Conservation (phyloP, 2,888 invertebrate genomes). For the Spicauda simplicius region DNA sequence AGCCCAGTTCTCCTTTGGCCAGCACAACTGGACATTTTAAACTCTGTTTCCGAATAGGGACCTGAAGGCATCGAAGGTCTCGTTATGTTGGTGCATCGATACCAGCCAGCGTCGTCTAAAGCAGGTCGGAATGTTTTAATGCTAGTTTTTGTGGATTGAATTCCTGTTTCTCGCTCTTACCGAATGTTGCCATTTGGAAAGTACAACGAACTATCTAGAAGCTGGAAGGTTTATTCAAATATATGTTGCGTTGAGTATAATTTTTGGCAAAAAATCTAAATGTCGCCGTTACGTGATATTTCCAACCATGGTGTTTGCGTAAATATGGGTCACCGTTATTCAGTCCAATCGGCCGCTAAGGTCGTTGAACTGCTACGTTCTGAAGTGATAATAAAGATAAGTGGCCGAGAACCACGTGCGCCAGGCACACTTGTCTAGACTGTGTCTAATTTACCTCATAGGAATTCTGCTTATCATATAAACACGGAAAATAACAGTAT, state of each 20-base stretch:
- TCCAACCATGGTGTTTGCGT: slow-evolving; percentile 1
- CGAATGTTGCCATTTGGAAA: slow-evolving; percentile 9
- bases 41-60: neutral
- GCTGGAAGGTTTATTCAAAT: neutral
- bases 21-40: slow-evolving; percentile 2
- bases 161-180: slow-evolving; percentile 14
- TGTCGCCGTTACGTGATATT: neutral
- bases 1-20: slow-evolving; percentile 39
- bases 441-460: slow-evolving; percentile 24
- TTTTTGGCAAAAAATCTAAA: too few relatives aligned
- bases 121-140: slow-evolving; percentile 33
- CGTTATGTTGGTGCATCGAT: slow-evolving; percentile 7
- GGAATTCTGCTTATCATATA: slow-evolving; percentile 21
- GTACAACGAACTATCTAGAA: neutral
- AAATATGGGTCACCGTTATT: slow-evolving; percentile 31
- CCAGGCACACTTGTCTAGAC: slow-evolving; percentile 20
- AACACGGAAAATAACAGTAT: slow-evolving; percentile 1
- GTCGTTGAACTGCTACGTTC: slow-evolving; percentile 18
- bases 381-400: slow-evolving; percentile 24
- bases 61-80: slow-evolving; percentile 1
- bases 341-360: slow-evolving; percentile 24
- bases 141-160: slow-evolving; percentile 29
- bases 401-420: slow-evolving; percentile 20
- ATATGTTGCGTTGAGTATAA: too few relatives aligned
- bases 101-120: slow-evolving; percentile 10